Conservation (phyloP, 2,113 vertebrate genomes). For the Nansenia antarctica region DNA sequence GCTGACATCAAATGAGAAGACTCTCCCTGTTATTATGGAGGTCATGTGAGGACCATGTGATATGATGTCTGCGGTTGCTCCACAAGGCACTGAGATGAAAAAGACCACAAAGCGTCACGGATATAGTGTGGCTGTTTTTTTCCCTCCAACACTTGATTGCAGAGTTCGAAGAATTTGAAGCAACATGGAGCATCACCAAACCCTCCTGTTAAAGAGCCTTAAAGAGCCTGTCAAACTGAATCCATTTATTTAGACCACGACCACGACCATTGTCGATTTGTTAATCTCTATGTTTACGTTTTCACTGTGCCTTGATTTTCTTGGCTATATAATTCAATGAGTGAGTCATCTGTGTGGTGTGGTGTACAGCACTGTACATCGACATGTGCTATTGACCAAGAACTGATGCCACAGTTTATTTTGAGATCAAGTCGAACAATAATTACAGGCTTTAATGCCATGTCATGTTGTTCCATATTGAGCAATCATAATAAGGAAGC, state of each 20-base stretch:
- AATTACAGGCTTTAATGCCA: constrained; percentile 41
- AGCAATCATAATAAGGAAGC: constrained; percentile 43
- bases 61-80: background rate
- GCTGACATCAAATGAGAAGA: constrained; percentile 35
- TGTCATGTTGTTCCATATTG: constrained; percentile 10
- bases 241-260: background rate
- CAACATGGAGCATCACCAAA: background rate
- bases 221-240: too few species aligned
- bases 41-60: constrained; percentile 41
- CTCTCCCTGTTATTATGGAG: constrained; percentile 25
- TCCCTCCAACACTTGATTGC: background rate
- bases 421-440: constrained; percentile 14
- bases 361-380: background rate
- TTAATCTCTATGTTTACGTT: background rate
- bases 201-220: background rate
- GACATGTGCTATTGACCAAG: constrained; percentile 2
- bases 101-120: constrained; percentile 4
- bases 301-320: background rate
- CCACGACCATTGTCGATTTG: background rate
- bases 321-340: background rate
- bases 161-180: too few species aligned
- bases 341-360: background rate
- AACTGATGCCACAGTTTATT: constrained; percentile 34
- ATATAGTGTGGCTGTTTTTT: background rate
- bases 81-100: constrained; percentile 21